Conservation (phyloP, 2,797 vertebrate genomes). For the Poeciliopsis gracilis region DNA sequence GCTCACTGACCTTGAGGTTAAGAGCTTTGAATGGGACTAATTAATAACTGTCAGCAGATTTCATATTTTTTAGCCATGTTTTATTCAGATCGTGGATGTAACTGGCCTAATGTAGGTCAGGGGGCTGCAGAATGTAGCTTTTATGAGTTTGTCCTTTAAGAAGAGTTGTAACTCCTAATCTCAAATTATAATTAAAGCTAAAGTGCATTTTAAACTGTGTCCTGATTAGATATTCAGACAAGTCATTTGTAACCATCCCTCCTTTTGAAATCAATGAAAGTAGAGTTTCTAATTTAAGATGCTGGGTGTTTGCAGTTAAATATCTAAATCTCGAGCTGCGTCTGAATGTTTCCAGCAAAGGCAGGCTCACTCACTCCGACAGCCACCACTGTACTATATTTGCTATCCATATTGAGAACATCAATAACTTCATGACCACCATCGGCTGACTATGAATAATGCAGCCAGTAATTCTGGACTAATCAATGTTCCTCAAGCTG, state of each 20-base stretch:
- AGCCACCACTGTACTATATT: conserved; percentile 76
- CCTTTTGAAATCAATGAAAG: conserved; percentile 59
- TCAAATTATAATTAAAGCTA: conserved; percentile 70
- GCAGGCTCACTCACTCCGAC: conserved; percentile 62
- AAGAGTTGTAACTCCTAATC: conserved; percentile 67
- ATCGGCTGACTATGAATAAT: conserved; percentile 81
- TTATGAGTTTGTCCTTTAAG: conserved; percentile 72
- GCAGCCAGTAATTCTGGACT: conserved; percentile 79
- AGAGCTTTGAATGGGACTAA: conserved; percentile 78
- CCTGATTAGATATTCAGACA: conserved; percentile 67
- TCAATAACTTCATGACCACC: conserved; percentile 82
- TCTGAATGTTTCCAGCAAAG: conserved; percentile 58
- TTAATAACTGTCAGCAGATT: conserved; percentile 80
- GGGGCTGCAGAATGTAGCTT: conserved; percentile 65
- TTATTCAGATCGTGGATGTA: conserved; percentile 56
- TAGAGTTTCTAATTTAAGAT: conserved; percentile 52
- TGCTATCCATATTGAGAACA: conserved; percentile 77
- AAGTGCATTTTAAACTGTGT: conserved; percentile 62
- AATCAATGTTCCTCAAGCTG: conserved; percentile 83
- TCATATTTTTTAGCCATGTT: conserved; percentile 70
- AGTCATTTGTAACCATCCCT: conserved; percentile 40
- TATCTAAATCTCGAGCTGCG: conserved; percentile 61
- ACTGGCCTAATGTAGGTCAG: conserved; percentile 77
- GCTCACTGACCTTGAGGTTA: conserved; percentile 79
- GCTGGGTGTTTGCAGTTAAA: conserved; percentile 50